Evolutionary conservation across 2,113 vertebrate species (phyloP).

Genomic region (Cettia cetti): DNA sequence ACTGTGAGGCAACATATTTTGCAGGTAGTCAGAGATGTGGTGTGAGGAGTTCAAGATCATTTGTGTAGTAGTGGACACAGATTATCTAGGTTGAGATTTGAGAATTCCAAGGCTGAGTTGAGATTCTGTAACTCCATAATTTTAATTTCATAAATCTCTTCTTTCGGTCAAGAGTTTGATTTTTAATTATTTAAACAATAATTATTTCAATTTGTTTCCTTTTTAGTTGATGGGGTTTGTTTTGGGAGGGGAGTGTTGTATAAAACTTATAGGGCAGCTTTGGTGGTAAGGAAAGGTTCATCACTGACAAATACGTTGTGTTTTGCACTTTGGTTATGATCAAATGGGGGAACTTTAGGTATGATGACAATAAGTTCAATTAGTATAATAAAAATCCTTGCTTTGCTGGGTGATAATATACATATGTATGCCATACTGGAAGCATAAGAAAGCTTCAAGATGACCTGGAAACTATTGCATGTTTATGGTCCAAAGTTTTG

Average conservation of each 20-base stretch:
- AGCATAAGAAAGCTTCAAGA: background rate
- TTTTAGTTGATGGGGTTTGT: fast-evolving
- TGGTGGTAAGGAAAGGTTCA: background rate
- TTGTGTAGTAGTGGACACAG: background rate
- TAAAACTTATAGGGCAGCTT: background rate
- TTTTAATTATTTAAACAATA: background rate
- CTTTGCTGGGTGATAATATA: background rate
- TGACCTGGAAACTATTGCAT: background rate
- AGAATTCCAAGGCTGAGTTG: background rate
- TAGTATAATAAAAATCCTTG: background rate
- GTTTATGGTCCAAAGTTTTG: background rate
- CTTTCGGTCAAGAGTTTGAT: background rate
- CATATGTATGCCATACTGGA: too few species aligned
- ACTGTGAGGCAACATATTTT: background rate
- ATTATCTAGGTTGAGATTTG: background rate
- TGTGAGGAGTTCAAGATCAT: background rate
- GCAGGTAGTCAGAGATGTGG: background rate
- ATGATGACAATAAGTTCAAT: background rate
- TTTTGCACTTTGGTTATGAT: background rate
- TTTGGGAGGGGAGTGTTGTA: background rate
- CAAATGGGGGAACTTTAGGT: background rate
- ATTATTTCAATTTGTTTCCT: background rate
- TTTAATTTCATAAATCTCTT: background rate
- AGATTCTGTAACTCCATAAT: background rate
- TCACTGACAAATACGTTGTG: fast-evolving